Evolutionary conservation across 2,797 vertebrate species (phyloP).

Genomic region (Taeniopygia guttata): DNA sequence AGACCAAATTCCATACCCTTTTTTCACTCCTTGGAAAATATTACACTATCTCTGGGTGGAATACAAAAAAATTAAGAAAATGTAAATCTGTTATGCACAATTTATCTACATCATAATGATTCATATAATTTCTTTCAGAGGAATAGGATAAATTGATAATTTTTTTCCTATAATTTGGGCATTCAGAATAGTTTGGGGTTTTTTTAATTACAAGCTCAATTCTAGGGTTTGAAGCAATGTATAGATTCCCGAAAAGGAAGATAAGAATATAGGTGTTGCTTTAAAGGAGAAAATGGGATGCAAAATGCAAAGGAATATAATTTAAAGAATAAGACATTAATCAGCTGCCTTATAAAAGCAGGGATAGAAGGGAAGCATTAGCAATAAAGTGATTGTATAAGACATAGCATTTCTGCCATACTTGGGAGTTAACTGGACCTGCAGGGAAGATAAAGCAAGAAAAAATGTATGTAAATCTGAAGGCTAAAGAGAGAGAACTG

Average conservation of each 20-base stretch:
- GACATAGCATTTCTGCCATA: not conserved
- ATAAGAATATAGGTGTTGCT: not conserved
- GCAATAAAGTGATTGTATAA: not conserved
- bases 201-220: not conserved
- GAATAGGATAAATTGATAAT: not conserved
- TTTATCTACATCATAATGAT: not conserved
- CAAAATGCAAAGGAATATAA: not conserved
- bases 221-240: not conserved
- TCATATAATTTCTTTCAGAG: not conserved
- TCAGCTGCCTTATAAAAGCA: not conserved
- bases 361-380: not conserved
- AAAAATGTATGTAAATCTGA: not conserved
- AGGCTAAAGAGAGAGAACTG: not conserved
- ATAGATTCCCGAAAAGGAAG: not conserved
- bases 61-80: not conserved
- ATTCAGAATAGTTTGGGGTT: not conserved
- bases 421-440: not conserved
- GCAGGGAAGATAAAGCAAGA: not conserved
- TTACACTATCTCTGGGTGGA: not conserved
- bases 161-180: not conserved
- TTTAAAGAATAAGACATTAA: not conserved
- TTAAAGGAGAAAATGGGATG: not conserved
- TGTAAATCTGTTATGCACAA: not conserved
- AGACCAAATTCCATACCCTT: not conserved
- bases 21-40: not conserved